A percentile compares a stretch with the other conserved stretches of the same genome.
phyloP scores from a whole-genome alignment of 2,113 vertebrate species.

The Labeo rohita region DNA sequence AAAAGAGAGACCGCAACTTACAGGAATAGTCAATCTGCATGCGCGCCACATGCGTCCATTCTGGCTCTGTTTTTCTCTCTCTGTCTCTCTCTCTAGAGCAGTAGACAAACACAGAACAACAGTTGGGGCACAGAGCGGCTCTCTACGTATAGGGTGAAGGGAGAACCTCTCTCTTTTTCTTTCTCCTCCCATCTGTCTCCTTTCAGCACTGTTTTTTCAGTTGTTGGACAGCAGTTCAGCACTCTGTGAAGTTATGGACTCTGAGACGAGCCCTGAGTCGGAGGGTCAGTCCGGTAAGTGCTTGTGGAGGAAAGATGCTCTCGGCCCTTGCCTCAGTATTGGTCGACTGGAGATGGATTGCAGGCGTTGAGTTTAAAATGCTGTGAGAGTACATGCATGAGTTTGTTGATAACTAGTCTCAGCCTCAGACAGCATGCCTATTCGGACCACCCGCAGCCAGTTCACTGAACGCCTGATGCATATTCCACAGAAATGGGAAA shows the following conservation, averaged over 20 bases:
- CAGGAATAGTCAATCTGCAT: constrained; percentile 42
- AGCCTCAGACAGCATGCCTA: neutral
- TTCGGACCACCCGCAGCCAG: neutral
- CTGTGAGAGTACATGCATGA: neutral
- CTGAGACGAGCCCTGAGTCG: constrained; percentile 60
- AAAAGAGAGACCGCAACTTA: constrained; percentile 37
- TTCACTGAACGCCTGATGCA: neutral
- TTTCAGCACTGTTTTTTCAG: constrained; percentile 11
- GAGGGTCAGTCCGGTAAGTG: constrained; percentile 71
- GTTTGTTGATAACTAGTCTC: neutral
- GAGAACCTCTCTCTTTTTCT: neutral
- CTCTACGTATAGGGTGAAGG: neutral
- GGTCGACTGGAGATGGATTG: constrained; percentile 10
- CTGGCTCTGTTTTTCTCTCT: constrained; percentile 38
- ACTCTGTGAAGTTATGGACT: constrained; percentile 65
- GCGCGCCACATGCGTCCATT: constrained; percentile 25
- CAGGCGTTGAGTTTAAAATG: constrained; percentile 14
- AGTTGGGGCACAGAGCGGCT: constrained; percentile 39
- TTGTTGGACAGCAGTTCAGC: constrained; percentile 40
- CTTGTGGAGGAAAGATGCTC: neutral
- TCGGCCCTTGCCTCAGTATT: constrained; percentile 8
- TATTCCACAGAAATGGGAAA: neutral
- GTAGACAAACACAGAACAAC: constrained; percentile 23
- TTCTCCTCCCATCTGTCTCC: neutral
- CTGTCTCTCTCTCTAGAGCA: constrained; percentile 12